phyloP scores from a whole-genome alignment of 2,113 vertebrate genomes.

The Brienomyrus longianalis region DNA sequence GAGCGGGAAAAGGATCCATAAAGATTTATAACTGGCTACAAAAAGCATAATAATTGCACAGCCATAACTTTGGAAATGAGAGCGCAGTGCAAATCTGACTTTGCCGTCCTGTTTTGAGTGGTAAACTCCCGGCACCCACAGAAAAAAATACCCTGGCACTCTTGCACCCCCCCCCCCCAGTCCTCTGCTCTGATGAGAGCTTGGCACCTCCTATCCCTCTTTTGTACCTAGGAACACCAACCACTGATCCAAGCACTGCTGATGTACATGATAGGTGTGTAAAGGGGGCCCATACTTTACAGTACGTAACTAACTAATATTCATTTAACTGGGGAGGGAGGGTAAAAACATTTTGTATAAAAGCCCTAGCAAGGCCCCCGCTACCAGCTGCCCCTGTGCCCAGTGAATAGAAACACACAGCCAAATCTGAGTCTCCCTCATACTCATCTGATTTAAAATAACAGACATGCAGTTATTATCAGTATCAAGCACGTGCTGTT shows the following conservation, averaged over 20 bases:
- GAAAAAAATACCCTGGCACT: constrained; percentile 27
- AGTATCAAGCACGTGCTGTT: not conserved
- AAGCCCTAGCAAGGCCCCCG: not conserved
- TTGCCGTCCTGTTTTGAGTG: constrained; percentile 11
- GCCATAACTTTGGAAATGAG: not conserved
- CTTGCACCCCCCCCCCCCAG: not conserved
- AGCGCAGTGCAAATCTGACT: constrained; percentile 30
- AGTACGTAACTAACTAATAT: not conserved
- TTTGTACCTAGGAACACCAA: not conserved
- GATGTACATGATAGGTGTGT: not conserved
- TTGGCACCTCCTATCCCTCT: not conserved
- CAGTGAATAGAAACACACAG: not conserved
- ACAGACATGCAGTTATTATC: not conserved
- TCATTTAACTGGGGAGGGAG: not conserved
- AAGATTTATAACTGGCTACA: not conserved
- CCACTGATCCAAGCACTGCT: not conserved
- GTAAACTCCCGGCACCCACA: constrained; percentile 28
- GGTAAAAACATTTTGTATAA: not conserved
- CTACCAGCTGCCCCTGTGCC: not conserved
- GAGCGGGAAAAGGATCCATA: not conserved
- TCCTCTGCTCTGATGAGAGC: too few relatives aligned
- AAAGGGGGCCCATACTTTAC: not conserved
- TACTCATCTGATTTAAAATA: not conserved
- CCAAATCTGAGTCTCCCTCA: not conserved
- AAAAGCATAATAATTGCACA: not conserved